Evolutionary conservation across 2,888 invertebrate species (phyloP), one percentile per base, ranked within the genome.

Genomic region (Chelonus formosanus): DNA sequence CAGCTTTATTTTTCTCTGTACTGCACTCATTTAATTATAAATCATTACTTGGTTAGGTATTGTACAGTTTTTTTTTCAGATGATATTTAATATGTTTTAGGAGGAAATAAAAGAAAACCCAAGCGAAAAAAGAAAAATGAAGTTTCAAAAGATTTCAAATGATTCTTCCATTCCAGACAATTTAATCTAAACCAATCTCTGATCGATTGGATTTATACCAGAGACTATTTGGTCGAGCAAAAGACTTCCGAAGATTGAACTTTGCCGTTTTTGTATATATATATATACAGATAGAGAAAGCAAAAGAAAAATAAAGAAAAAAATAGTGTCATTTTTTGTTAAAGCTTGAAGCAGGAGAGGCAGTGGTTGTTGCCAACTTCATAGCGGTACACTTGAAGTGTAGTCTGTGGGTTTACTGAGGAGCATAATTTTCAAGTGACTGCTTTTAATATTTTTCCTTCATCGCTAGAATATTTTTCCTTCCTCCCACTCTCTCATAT

Each of bases 161-260:
- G 61, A 53, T 40, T 53, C 31, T 52, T 53, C 10, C 36, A 61
- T 63, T 45, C 62, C 62, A 48, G 45, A 48, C 55, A 63, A 63
- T 62, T 63, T 63, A 55, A 63, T 63, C 54, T 10, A 47, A 55
- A 20, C 61, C 45, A 55, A 63, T 54, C 55, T 45, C 54, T 47
- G 55, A 63, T 48, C 53, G 53, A 63, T 63, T 36, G 36, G 54
- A 47, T 63, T 47, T 54, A 47, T 20, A 52, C 34, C 35, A 31
- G 43, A 31, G 32, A 53, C 8, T 43, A 61, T 61, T 60, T 36
- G 52, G 43, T 52, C 52, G 43, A 60, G 60, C 60, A 48, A 31
- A 60, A 60, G 43, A 50, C 52, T 60, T 60, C 43, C 50, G 44
- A 60, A 60, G 52, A 52, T 60, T 60, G 52, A 52, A 52, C 60